These are phyloP conservation scores for Onychomys torridus DNA, from an alignment of 2,797 vertebrate genomes.

Conservation along the genomic window DNA sequence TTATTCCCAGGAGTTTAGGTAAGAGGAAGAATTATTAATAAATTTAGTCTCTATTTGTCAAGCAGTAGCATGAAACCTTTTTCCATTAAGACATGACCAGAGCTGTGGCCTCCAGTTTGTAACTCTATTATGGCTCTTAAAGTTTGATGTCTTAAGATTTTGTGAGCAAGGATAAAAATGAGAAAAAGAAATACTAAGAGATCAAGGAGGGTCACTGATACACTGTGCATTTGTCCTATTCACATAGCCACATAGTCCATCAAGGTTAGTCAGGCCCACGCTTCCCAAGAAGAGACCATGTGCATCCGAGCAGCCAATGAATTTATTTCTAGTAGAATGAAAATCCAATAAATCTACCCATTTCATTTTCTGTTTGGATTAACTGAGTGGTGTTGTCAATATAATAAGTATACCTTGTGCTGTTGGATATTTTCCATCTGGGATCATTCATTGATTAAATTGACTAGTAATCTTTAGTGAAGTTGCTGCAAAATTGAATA, in stretches of 20 bases:
- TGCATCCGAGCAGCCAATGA: background rate
- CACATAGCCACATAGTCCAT: background rate
- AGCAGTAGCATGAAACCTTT: background rate
- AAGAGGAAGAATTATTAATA: background rate
- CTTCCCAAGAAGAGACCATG: background rate
- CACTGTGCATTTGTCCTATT: background rate
- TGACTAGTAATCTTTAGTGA: conserved; percentile 22
- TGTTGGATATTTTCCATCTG: background rate
- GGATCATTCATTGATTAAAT: conserved; percentile 15
- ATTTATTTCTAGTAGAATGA: background rate
- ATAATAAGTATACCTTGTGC: conserved; percentile 23
- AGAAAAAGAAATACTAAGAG: background rate
- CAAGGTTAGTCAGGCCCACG: background rate
- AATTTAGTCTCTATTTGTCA: background rate
- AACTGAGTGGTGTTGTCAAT: background rate
- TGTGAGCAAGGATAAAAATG: background rate
- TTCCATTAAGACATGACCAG: background rate
- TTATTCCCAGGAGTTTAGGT: background rate
- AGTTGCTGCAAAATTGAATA: conserved; percentile 34
- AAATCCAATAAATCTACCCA: background rate
- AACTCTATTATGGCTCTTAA: background rate
- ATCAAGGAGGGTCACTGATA: background rate
- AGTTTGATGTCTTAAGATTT: background rate
- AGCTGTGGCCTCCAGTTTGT: background rate
- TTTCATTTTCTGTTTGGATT: conserved; percentile 53